These are phyloP conservation scores for Siphamia tubifer DNA, from an alignment of 2,113 vertebrate species.

Conservation along the genomic window DNA sequence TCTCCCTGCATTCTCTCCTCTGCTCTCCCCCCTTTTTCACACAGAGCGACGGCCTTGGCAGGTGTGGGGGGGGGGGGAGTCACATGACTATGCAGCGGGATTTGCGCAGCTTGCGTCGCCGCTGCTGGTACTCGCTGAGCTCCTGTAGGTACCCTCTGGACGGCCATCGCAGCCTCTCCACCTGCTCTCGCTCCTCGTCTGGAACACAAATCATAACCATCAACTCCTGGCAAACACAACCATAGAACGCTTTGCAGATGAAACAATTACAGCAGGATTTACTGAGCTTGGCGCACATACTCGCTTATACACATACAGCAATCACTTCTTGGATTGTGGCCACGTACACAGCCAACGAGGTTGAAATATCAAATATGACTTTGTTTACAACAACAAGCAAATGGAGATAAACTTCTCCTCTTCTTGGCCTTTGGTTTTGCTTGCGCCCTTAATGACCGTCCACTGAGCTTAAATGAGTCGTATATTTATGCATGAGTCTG, in stretches of 20 bases:
- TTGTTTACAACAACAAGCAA: conserved; percentile 6
- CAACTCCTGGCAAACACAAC: neutral
- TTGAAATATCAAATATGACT: neutral
- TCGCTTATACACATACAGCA: neutral
- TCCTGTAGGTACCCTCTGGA: conserved; percentile 93
- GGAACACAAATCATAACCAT: conserved; percentile 8
- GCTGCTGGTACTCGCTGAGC: conserved; percentile 93
- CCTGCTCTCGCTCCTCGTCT: conserved; percentile 93
- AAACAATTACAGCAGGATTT: neutral
- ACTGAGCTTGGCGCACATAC: conserved; percentile 9
- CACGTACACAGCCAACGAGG: neutral
- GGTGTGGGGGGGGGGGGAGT: conserved; percentile 59
- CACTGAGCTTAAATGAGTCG: conserved; percentile 18
- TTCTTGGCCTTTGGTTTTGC: neutral
- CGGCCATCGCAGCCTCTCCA: conserved; percentile 93
- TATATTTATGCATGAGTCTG: conserved; percentile 22
- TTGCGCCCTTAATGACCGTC: conserved; percentile 49
- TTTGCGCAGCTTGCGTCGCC: conserved; percentile 89
- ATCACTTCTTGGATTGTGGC: neutral
- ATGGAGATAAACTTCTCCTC: neutral
- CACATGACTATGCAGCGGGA: conserved; percentile 91
- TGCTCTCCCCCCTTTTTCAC: neutral
- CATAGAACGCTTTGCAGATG: neutral
- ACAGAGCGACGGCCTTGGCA: conserved; percentile 30
- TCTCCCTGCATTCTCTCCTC: neutral